Conservation (phyloP, 2,888 invertebrate species). For the Drosophila nigritarsus region DNA sequence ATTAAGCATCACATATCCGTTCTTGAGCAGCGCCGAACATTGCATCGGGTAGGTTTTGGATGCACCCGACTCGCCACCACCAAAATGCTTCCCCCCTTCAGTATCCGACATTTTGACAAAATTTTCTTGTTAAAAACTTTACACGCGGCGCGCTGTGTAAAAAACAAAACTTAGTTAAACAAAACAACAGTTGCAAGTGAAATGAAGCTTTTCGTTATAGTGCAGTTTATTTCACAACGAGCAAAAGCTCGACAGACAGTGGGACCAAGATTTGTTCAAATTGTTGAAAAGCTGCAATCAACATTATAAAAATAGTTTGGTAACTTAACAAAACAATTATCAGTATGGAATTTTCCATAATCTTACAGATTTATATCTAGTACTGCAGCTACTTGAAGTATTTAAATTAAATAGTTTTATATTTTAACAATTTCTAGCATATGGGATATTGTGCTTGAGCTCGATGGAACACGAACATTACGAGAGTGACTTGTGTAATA, state of each 20-base stretch:
- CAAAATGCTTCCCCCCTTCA: constrained; percentile 96
- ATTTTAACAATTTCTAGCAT: not conserved
- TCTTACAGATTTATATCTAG: not conserved
- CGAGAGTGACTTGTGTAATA: not conserved
- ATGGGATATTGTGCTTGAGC: not conserved
- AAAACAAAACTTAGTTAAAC: not conserved
- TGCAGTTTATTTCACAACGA: too few species aligned
- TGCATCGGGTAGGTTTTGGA: constrained; percentile 99
- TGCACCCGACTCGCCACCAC: constrained; percentile 97
- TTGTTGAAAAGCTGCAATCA: too few species aligned
- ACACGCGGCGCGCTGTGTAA: constrained; percentile 60
- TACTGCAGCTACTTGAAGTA: not conserved
- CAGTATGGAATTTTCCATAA: not conserved
- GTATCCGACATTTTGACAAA: constrained; percentile 91
- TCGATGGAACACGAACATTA: not conserved
- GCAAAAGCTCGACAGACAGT: too few species aligned
- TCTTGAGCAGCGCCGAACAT: constrained; percentile 99
- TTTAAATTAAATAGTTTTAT: not conserved
- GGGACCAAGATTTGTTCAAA: too few species aligned
- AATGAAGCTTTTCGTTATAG: not conserved
- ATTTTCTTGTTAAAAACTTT: constrained; percentile 31
- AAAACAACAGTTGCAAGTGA: not conserved
- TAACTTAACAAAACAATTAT: not conserved
- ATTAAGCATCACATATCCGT: constrained; percentile 99
- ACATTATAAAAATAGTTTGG: not conserved